These are phyloP conservation scores for Drosophila fungiperda DNA, from an alignment of 2,888 invertebrate species.

Conservation along the genomic window DNA sequence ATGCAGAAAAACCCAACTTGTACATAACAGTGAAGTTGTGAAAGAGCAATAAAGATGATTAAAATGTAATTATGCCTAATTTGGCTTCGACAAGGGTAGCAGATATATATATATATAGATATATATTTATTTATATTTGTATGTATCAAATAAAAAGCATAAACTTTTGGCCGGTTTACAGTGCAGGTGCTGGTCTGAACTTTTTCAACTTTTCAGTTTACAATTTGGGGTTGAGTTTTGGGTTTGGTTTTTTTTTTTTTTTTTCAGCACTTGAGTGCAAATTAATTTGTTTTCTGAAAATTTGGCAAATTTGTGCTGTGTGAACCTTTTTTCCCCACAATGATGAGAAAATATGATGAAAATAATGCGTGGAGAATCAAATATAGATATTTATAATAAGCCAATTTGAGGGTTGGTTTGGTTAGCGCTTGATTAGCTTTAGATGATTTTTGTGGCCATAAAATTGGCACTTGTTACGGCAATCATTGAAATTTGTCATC, in stretches of 20 bases:
- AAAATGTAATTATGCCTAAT: conserved; percentile 83
- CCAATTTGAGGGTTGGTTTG: neutral
- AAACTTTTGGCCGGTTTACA: conserved; percentile 47
- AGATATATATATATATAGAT: neutral
- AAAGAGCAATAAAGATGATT: conserved; percentile 83
- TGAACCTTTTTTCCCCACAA: conserved; percentile 48
- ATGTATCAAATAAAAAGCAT: neutral
- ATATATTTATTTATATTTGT: neutral
- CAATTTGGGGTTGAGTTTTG: neutral
- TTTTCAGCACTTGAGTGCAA: conserved; percentile 61
- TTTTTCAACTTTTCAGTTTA: conserved; percentile 68
- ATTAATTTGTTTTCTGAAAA: conserved; percentile 77
- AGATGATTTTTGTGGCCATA: conserved; percentile 37
- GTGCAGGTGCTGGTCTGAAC: conserved; percentile 76
- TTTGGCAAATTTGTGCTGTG: conserved; percentile 61
- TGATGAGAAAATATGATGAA: conserved; percentile 63
- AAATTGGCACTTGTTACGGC: conserved; percentile 73
- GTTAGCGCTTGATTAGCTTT: conserved; percentile 52
- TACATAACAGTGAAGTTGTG: conserved; percentile 76
- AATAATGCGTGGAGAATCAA: conserved; percentile 11
- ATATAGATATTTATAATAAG: conserved; percentile 13
- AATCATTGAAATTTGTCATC: conserved; percentile 66
- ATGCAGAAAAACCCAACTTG: conserved; percentile 56
- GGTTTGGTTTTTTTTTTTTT: neutral
- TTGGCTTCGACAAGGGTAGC: conserved; percentile 58